phyloP scores from a whole-genome alignment of 2,888 invertebrate species.

The Crocallis elinguaria region DNA sequence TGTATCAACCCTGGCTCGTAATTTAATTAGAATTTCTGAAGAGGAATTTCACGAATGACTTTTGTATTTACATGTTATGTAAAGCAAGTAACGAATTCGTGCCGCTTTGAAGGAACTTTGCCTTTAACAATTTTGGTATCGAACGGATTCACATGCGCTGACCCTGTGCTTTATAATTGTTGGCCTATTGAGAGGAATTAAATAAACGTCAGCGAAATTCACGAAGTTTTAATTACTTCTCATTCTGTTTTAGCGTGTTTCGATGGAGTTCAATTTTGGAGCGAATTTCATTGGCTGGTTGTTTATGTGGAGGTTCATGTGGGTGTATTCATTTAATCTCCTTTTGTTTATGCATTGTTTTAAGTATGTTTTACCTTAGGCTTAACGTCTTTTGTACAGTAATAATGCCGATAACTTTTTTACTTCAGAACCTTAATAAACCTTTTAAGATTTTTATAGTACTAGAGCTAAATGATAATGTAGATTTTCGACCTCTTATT shows the following conservation, averaged over 20 bases:
- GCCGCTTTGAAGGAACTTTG: constrained; percentile 49
- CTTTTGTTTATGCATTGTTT: not conserved
- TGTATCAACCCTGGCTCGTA: constrained; percentile 59
- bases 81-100: constrained; percentile 48
- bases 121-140: constrained; percentile 47
- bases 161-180: constrained; percentile 53
- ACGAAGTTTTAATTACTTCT: constrained; percentile 57
- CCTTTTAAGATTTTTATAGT: too few species aligned
- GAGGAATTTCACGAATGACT: constrained; percentile 71
- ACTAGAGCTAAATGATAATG: too few species aligned
- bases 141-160: constrained; percentile 50
- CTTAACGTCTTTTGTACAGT: not conserved
- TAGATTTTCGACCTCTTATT: too few species aligned
- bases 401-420: too few species aligned
- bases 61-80: constrained; percentile 63
- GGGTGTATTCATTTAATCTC: not conserved
- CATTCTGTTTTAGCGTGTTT: constrained; percentile 41
- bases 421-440: too few species aligned
- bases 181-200: constrained; percentile 50
- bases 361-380: not conserved
- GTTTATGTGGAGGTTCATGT: constrained; percentile 26
- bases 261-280: constrained; percentile 44
- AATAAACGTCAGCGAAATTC: constrained; percentile 55
- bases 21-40: constrained; percentile 75
- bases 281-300: constrained; percentile 36